Evolutionary conservation across 2,113 vertebrate genomes (phyloP).

Genomic region (Protomyctophum bolini): DNA sequence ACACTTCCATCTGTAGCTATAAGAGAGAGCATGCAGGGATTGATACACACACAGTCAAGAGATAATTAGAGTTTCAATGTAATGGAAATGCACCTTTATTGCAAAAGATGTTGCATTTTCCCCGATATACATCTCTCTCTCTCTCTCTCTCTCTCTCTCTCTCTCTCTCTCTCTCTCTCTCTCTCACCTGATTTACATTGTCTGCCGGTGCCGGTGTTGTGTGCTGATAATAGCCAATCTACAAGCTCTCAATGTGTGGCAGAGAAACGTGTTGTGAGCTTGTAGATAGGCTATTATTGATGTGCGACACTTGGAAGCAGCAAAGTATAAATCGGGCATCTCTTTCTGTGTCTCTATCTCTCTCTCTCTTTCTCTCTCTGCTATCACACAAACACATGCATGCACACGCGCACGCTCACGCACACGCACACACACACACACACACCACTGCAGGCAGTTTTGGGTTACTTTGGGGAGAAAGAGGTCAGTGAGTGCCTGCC

Average conservation of each 20-base stretch:
- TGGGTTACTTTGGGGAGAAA: conserved; percentile 23
- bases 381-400: too few relatives aligned
- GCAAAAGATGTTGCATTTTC: neutral
- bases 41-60: conserved; percentile 73
- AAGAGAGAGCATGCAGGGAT: conserved; percentile 61
- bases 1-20: conserved; percentile 62
- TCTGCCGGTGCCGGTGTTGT: too few relatives aligned
- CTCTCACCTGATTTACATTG: neutral
- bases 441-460: conserved; percentile 12
- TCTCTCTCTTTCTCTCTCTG: neutral
- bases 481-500: conserved; percentile 17
- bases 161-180: conserved; percentile 21
- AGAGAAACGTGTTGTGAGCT: too few relatives aligned
- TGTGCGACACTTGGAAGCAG: neutral
- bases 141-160: neutral
- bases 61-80: conserved; percentile 44
- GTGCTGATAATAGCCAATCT: too few relatives aligned
- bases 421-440: conserved; percentile 3
- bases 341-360: neutral
- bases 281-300: too few relatives aligned
- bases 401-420: too few relatives aligned
- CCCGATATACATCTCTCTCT: too few relatives aligned
- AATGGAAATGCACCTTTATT: conserved; percentile 55
- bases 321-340: conserved; percentile 11
- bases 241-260: too few relatives aligned